Evolutionary conservation across 2,797 vertebrate species (phyloP), one percentile per base, ranked within the genome.

Genomic region (Melanotaenia parkinsoni): DNA sequence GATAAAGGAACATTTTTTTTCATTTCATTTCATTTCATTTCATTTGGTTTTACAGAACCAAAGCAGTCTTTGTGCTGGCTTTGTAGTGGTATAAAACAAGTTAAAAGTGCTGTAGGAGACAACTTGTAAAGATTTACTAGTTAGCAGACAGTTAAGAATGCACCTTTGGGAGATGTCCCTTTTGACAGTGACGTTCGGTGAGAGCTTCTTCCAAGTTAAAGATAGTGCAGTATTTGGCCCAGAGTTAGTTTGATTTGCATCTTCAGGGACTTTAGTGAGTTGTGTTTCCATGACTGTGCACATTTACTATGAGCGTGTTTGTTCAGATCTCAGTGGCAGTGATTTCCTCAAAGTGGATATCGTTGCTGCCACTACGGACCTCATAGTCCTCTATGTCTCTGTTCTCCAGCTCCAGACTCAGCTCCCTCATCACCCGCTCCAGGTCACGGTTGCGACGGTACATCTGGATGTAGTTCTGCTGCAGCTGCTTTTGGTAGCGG

Each of bases 381-480:
- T 95, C 92, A 33, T 93, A 94, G 37, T 95, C 96, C 5, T 97
- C 97, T 0, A 96, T 90, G 62, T 95, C 93, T 50, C 95, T 94
- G 81, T 94, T 96, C 91, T 98, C 97, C 12, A 98, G 95, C 91
- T 98, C 97, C 75, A 98, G 93, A 80, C 96, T 97, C 79, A 99
- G 95, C 77, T 97, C 97, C 86, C 96, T 94, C 90, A 99, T 96
- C 71, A 96, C 96, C 18, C 96, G 95, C 89, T 99, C 97, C 0
- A 99, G 94, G 70, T 98, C 97, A 50, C 97, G 94, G 93, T 98
- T 99, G 26, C 97, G 95, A 14, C 96, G 95, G 91, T 98, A 99
- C 97, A 99, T 99, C 91, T 98, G 97, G 91, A 99, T 96, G 85
- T 99, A 99, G 95, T 97, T 99, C 93, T 98, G 96, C 62, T 99